Percentiles rank a stretch among this genome's conserved stretches.
Evolutionary conservation across 1,140 invertebrate species (phyloP).

Genomic region (Sycophaga agraensis): DNA sequence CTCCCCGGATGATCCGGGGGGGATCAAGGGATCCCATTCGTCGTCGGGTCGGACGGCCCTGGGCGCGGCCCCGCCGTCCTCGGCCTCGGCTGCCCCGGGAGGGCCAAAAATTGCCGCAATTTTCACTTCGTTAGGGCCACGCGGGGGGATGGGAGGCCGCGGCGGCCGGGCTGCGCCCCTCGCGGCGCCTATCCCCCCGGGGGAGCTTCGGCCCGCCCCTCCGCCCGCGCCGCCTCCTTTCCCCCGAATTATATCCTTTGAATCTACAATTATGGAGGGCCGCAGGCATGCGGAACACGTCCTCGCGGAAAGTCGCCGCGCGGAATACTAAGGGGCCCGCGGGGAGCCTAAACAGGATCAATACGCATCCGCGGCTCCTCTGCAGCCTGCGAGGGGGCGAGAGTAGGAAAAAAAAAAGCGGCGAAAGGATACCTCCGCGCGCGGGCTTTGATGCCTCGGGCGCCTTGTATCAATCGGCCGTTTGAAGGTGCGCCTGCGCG

Average conservation of each 20-base stretch:
- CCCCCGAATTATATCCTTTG: slow-evolving; percentile 56
- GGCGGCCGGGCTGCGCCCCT: slow-evolving; percentile 12
- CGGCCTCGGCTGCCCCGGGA: neutral
- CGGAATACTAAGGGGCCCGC: slow-evolving; percentile 55
- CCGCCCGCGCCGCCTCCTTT: neutral
- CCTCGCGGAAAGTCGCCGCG: slow-evolving; percentile 50
- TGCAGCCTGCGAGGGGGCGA: no score
- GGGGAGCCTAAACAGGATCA: slow-evolving; percentile 47
- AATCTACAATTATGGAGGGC: slow-evolving; percentile 55
- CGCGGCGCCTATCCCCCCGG: slow-evolving; percentile 32
- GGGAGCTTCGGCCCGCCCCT: slow-evolving; percentile 14
- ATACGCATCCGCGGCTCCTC: slow-evolving; percentile 34
- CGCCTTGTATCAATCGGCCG: no score
- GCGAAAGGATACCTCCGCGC: neutral
- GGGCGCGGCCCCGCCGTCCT: neutral
- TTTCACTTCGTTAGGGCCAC: slow-evolving; percentile 52
- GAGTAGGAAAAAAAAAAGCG: neutral
- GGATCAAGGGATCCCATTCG: neutral
- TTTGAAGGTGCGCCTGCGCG: no score
- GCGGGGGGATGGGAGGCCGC: neutral
- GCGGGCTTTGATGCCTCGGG: no score
- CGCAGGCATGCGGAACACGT: slow-evolving; percentile 53
- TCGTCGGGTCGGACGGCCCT: no score
- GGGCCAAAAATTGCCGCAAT: slow-evolving; percentile 46
- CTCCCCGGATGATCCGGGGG: neutral